These are phyloP conservation scores for Drosophila ogumai DNA, from an alignment of 1,140 invertebrate species.

Conservation along the genomic window DNA sequence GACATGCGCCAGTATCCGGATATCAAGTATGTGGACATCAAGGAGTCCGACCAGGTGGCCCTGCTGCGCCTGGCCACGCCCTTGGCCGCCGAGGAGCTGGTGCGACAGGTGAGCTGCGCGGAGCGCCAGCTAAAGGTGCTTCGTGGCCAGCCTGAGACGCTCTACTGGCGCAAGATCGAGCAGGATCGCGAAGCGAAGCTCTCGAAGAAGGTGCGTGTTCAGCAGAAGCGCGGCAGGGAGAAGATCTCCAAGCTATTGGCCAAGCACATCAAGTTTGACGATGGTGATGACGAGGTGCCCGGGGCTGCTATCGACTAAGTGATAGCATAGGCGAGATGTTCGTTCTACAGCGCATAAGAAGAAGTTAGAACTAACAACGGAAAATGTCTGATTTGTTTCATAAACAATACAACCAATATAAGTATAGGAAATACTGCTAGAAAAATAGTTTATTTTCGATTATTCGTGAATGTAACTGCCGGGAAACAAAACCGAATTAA, in stretches of 20 bases:
- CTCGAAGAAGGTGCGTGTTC: conserved; percentile 86
- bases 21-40: conserved; percentile 89
- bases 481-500: not conserved
- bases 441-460: not conserved
- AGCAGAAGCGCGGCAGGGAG: conserved; percentile 87
- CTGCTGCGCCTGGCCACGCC: conserved; percentile 87
- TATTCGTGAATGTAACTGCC: not conserved
- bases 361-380: not conserved
- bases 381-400: not conserved
- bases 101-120: conserved; percentile 65
- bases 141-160: conserved; percentile 87
- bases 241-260: conserved; percentile 88
- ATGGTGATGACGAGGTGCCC: conserved; percentile 71
- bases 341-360: not conserved
- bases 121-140: conserved; percentile 80
- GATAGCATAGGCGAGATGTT: not conserved
- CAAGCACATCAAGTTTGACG: conserved; percentile 88
- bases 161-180: conserved; percentile 89
- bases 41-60: conserved; percentile 86
- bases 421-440: not conserved
- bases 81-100: conserved; percentile 86
- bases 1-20: conserved; percentile 86
- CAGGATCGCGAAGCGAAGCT: conserved; percentile 87
- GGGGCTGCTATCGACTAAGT: conserved; percentile 14
- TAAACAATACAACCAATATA: not conserved